Percentiles rank a stretch among this genome's conserved stretches.
Evolutionary conservation across 2,113 vertebrate genomes (phyloP).

Genomic region (Struthidea cinerea): DNA sequence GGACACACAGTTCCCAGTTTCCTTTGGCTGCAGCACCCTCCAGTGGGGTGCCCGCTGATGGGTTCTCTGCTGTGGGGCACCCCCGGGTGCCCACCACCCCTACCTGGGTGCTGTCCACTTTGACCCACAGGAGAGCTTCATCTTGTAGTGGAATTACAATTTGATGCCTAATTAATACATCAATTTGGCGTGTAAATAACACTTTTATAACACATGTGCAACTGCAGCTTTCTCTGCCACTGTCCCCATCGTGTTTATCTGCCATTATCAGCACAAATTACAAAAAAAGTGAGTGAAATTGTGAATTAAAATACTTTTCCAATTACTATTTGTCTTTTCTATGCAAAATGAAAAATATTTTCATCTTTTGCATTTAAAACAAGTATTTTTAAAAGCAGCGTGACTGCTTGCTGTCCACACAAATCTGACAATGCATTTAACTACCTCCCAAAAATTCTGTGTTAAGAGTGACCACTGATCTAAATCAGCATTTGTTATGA

Average conservation of each 20-base stretch:
- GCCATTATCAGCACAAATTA: background rate
- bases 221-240: background rate
- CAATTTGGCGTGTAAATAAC: background rate
- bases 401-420: background rate
- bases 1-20: background rate
- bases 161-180: background rate
- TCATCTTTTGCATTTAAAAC: background rate
- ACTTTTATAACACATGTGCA: background rate
- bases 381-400: background rate
- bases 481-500: background rate
- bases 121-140: too few species aligned
- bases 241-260: background rate
- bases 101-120: background rate
- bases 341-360: background rate
- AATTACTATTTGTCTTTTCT: background rate
- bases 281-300: background rate
- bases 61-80: background rate
- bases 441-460: background rate
- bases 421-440: background rate
- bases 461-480: background rate
- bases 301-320: background rate
- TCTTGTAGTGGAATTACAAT: background rate
- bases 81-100: background rate
- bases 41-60: background rate
- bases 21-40: background rate